Base-by-base conservation (phyloP, 2,113 vertebrate species). In the Piaya cayana region DNA sequence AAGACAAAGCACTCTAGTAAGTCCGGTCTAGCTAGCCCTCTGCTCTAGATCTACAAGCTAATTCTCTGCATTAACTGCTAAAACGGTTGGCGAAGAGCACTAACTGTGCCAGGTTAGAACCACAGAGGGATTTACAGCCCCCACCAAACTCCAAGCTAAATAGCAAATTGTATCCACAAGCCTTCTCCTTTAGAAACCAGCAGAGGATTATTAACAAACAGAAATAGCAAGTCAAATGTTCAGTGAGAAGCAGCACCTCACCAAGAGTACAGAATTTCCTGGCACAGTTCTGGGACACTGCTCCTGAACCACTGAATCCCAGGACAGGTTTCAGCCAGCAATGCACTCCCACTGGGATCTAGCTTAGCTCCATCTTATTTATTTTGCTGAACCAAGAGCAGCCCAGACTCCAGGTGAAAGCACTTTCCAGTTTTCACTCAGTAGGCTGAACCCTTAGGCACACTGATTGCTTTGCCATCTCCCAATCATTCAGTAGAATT, bases 291-390 rank as follows among this genome's bases (percentile, higher is more conserved):
- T 21, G 2, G 5, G 17, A 52, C n/a, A 3, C 69, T 9, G 16
- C 47, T 88, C 37, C 58, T 4, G 5, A 43, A 19, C 26, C 30
- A 21, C 82, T 9, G 5, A 82, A 7, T 13, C 21, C 68, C 64
- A 92, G 17, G 2, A 45, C 30, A 89, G 6, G 2, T 14, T 69
- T 23, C n/a, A 88, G 7, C 4, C 55, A 92, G 8, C 59, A 59
- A 0, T 0, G 0, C 19, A 13, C 39, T 21, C 18, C 13, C 20
- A 29, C 16, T 8, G 0, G 30, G 2, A 1, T 1, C 59, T 32
- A 23, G 4, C 17, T 47, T 36, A 22, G 30, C 50, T 58, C 36
- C 16, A 43, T 53, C 60, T 50, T 32, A 58, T 91, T 96, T 88
- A 95, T 83, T 68, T 36, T 71, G 19, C 26, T 77, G 12, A 59